Percentiles rank a stretch among this genome's conserved stretches.
Evolutionary conservation across 1,140 invertebrate species (phyloP).

Genomic region (Tetragnatha versicolor): DNA sequence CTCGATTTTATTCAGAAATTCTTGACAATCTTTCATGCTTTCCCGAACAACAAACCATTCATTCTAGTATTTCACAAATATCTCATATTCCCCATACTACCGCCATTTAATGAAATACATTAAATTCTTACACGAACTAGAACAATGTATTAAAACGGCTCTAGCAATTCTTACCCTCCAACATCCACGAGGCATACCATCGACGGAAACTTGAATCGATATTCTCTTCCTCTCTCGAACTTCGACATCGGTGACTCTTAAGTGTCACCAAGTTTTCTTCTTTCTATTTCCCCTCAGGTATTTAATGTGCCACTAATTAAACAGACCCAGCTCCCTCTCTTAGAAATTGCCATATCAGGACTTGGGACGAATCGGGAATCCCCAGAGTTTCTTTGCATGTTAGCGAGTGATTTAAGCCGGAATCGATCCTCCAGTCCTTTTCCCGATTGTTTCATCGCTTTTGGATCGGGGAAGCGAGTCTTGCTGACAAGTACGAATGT

Average conservation of each 20-base stretch:
- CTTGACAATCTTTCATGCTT: no score
- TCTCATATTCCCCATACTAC: no score
- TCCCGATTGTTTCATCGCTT: neutral
- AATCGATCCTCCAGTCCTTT: neutral
- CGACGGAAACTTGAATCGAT: neutral
- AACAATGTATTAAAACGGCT: neutral
- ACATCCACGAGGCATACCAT: neutral
- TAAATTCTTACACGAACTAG: no score
- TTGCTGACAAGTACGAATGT: no score
- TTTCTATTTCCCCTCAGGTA: neutral
- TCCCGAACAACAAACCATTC: no score
- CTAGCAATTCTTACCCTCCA: neutral
- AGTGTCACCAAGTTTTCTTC: slow-evolving; percentile 3
- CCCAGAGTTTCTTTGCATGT: neutral
- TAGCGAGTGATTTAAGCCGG: no score
- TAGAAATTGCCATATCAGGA: neutral
- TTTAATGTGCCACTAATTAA: slow-evolving; percentile 25
- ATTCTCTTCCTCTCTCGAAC: neutral
- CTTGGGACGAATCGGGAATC: neutral
- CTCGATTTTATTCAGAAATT: no score
- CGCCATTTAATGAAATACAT: no score
- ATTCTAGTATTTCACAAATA: no score
- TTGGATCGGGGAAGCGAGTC: no score
- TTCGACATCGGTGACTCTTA: neutral
- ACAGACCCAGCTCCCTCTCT: neutral